Base-by-base conservation (phyloP, 1,140 invertebrate species). In the Helicoverpa armigera region DNA sequence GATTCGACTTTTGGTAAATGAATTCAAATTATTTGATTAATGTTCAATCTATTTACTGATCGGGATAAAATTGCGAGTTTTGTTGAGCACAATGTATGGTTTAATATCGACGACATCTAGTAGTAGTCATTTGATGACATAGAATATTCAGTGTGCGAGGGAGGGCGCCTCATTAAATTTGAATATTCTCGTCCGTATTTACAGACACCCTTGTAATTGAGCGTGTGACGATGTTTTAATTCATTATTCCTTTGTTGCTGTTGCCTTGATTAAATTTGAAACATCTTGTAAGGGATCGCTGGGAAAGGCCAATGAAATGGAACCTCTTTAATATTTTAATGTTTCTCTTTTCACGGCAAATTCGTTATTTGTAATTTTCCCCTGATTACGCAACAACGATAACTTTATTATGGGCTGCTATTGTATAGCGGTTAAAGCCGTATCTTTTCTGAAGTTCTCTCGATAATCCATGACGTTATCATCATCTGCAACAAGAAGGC, bases 101-200 rank as follows among this genome's bases (percentile, higher is more conserved):
- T 74, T 58, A 43, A 35, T 60, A 60, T 60, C 53, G 61, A 65
- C 60, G 35, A 67, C 60, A 77, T 43, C 23, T 77, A 51, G 75
- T 77, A 77, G 10, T 13, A 35, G 60, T 54, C 61, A 61, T 75
- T 29, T 77, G 29, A 65, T 35, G 60, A 43, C 51, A 77, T 77
- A 67, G 60, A 77, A 77, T 77, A 77, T 77, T 77, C 61, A 77
- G 23, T 14, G 69, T 18, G 50, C 69, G 72, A 58, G 72, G 72
- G 73, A 16, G 73, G 58, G 73, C 43, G 50, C 10, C 75, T 77
- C 75, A 77, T 77, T 77, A 77, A 61, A 65, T 77, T 77, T 77
- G 61, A 75, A 75, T 75, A 75, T 75, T 43, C 53, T 53, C 53
- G 56, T 75, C 54, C 18, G n/a, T 75, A 75, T 61, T 75, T 61